phyloP scores from a whole-genome alignment of 30 jellyfish, hydroid and myxozoan genomes.

The Phacellophora camtschatica region DNA sequence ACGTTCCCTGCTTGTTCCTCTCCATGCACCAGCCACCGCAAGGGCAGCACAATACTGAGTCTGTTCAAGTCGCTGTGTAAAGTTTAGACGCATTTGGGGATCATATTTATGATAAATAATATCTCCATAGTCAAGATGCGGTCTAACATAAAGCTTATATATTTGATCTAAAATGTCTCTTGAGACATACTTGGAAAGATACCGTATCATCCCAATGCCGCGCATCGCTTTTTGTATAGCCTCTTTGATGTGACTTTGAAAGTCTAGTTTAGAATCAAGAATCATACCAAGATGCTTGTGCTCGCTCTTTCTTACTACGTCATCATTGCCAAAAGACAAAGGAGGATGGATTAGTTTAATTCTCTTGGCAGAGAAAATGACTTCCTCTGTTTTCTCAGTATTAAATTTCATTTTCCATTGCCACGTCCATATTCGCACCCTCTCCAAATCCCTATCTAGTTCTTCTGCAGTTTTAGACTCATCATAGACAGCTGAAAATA shows the following conservation, averaged over 20 bases:
- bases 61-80: not conserved
- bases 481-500: conserved; percentile 11
- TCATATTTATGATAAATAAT: conserved; percentile 38
- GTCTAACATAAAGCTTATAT: conserved; percentile 47
- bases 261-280: conserved; percentile 42
- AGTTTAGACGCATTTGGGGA: conserved; percentile 26
- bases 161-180: conserved; percentile 29
- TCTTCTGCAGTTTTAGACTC: conserved; percentile 15
- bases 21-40: no score
- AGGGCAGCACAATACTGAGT: not conserved
- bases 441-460: conserved; percentile 27
- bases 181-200: conserved; percentile 31
- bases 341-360: conserved; percentile 29
- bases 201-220: conserved; percentile 38
- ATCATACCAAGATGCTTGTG: conserved; percentile 44
- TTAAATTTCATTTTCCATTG: conserved; percentile 52
- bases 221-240: conserved; percentile 37
- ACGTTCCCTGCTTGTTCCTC: no score
- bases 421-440: conserved; percentile 47
- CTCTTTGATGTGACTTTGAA: conserved; percentile 32
- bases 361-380: conserved; percentile 29
- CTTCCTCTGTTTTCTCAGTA: conserved; percentile 36
- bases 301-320: conserved; percentile 12
- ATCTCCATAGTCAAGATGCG: conserved; percentile 41
- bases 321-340: conserved; percentile 20